Evolutionary conservation across 2,797 vertebrate genomes (phyloP), one percentile per base, ranked within the genome.

Genomic region (Artibeus lituratus): DNA sequence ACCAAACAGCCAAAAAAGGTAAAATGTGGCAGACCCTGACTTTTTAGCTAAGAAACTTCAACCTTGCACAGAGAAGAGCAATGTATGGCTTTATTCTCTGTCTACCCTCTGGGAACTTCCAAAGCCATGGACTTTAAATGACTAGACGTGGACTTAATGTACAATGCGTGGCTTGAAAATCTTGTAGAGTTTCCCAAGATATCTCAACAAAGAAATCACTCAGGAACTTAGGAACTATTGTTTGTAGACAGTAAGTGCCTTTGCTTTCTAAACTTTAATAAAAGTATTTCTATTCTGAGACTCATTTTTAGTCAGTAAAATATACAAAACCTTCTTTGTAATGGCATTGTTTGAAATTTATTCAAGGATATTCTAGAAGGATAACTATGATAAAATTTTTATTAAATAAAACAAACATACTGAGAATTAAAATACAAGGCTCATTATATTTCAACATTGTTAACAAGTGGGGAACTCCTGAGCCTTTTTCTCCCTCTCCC

Each of bases 401-500:
- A 81, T 82, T 87, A 80, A 87, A 69, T 57, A 94, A 96, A 96
- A 96, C 37, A 82, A 94, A 21, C 77, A 65, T 78, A 78, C 18
- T 62, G 9, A 96, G 35, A 78, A 91, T 93, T 85, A 91, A 91
- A 90, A 93, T 72, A 49, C 19, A 90, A 74, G 57, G 26, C 35
- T 81, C 69, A 67, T n/a, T 81, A 47, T 32, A 87, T 26, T 95
- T 88, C 44, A 98, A 81, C 26, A 96, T 84, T 97, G 78, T 91
- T 89, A 98, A 94, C 39, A 95, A 96, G 59, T 73, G 47, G 92
- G 62, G 72, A 82, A 80, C 12, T 91, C 51, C n/a, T 37, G 29
- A 73, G 83, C 77, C 53, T 96, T 97, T 96, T 96, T 78, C 67
- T 96, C 26, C 44, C 67, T 51, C 88, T 90, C 94, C 49, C 95